Evolutionary conservation across 2,888 invertebrate genomes (phyloP).

Genomic region (Neoitamus cyanurus): DNA sequence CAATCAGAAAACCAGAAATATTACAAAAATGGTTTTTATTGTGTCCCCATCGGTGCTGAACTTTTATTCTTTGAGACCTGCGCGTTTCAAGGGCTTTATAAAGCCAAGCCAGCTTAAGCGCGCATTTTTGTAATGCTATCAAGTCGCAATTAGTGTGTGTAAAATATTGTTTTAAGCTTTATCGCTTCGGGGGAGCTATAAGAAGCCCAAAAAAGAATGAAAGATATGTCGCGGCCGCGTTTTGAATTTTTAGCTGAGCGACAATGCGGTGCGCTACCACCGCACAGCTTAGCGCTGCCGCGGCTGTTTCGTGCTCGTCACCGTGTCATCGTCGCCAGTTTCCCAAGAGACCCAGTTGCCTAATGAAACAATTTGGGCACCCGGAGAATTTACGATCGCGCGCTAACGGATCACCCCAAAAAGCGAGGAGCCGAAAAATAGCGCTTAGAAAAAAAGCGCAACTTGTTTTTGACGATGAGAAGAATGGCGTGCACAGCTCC

Average conservation of each 20-base stretch:
- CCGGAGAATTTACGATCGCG: neutral
- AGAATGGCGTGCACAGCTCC: neutral
- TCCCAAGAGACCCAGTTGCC: slow-evolving; percentile 5
- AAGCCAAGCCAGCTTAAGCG: neutral
- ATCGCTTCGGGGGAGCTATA: neutral
- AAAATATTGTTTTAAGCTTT: slow-evolving; percentile 5
- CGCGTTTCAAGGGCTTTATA: neutral
- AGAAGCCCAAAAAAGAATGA: neutral
- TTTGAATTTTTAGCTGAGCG: neutral
- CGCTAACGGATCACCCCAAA: neutral
- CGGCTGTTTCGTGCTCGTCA: neutral
- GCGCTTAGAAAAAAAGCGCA: neutral
- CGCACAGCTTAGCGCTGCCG: neutral
- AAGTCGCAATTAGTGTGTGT: neutral
- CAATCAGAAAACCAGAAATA: neutral
- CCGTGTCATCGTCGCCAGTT: neutral
- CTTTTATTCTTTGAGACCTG: neutral
- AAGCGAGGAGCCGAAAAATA: neutral
- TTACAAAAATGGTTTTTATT: neutral
- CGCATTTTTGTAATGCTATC: neutral
- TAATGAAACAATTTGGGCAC: slow-evolving; percentile 5
- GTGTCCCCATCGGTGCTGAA: neutral
- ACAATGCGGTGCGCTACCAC: neutral
- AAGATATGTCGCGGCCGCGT: neutral
- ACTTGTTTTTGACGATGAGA: neutral